Evolutionary conservation across 2,888 invertebrate species (phyloP).

Genomic region (Drosophila dives): DNA sequence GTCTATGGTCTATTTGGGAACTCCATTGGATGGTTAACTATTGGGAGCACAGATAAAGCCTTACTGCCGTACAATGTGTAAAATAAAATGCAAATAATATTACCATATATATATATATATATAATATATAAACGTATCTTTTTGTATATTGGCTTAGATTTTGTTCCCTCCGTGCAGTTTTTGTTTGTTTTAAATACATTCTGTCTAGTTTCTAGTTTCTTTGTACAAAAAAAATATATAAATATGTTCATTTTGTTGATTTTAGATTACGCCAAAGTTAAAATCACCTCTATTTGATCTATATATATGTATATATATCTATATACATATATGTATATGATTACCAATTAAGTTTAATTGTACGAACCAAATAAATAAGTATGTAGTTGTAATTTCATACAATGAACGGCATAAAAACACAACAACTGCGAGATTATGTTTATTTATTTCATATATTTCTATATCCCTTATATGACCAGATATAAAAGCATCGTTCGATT

Average conservation of each 20-base stretch:
- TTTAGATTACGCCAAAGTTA: constrained; percentile 65
- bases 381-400: constrained; percentile 43
- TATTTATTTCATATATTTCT: background rate
- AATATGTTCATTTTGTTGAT: constrained; percentile 58
- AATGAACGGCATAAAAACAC: constrained; percentile 43
- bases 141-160: constrained; percentile 38
- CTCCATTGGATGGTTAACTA: constrained; percentile 96
- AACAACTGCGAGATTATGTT: background rate
- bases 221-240: constrained; percentile 54
- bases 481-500: background rate
- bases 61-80: constrained; percentile 71
- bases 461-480: background rate
- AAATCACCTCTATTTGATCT: constrained; percentile 51
- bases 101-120: constrained; percentile 17
- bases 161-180: constrained; percentile 39
- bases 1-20: constrained; percentile 98
- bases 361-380: constrained; percentile 56
- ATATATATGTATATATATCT: constrained; percentile 3
- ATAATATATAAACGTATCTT: constrained; percentile 17
- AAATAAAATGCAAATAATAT: constrained; percentile 41
- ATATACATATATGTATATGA: constrained; percentile 3
- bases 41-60: constrained; percentile 50
- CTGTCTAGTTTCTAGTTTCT: constrained; percentile 55
- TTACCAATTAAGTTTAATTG: constrained; percentile 47
- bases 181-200: constrained; percentile 1